Evolutionary conservation across 2,113 vertebrate genomes (phyloP).

Genomic region (Siphamia tubifer): DNA sequence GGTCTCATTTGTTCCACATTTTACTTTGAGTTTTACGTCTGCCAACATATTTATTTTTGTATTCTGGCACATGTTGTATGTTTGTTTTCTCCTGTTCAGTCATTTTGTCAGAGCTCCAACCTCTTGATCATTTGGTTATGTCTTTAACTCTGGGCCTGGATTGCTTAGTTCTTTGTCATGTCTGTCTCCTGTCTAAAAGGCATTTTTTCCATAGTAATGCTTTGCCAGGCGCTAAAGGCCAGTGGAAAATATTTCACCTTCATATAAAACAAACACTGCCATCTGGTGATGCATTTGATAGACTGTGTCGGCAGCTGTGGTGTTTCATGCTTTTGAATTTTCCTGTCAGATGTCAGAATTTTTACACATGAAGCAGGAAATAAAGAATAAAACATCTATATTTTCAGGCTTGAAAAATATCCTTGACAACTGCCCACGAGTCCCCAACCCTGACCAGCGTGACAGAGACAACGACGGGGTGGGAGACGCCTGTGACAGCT

Average conservation of each 20-base stretch:
- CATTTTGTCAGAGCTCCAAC: slow-evolving; percentile 27
- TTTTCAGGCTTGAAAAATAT: slow-evolving; percentile 89
- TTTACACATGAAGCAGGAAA: slow-evolving; percentile 26
- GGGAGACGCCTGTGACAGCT: slow-evolving; percentile 95
- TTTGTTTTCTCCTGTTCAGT: slow-evolving; percentile 31
- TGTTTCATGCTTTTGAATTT: neutral
- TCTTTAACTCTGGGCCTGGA: slow-evolving; percentile 59
- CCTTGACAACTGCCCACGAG: slow-evolving; percentile 91
- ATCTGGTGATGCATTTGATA: slow-evolving; percentile 58
- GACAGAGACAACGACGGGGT: slow-evolving; percentile 92
- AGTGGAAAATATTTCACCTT: slow-evolving; percentile 76
- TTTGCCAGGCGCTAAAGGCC: slow-evolving; percentile 63
- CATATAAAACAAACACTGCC: slow-evolving; percentile 59
- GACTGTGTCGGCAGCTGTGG: slow-evolving; percentile 20
- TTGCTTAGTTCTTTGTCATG: slow-evolving; percentile 69
- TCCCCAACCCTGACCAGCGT: slow-evolving; percentile 87
- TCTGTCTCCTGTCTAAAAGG: slow-evolving; percentile 65
- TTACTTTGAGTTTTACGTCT: neutral
- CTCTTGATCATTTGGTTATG: slow-evolving; percentile 67
- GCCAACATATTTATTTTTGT: slow-evolving; percentile 1
- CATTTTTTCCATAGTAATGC: slow-evolving; percentile 64
- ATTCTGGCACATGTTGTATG: neutral
- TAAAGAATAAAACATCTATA: slow-evolving; percentile 23
- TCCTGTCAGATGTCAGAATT: neutral
- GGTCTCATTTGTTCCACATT: slow-evolving; percentile 43